Evolutionary conservation across 2,113 vertebrate genomes (phyloP).

Genomic region (Syngnathoides biaculeatus): DNA sequence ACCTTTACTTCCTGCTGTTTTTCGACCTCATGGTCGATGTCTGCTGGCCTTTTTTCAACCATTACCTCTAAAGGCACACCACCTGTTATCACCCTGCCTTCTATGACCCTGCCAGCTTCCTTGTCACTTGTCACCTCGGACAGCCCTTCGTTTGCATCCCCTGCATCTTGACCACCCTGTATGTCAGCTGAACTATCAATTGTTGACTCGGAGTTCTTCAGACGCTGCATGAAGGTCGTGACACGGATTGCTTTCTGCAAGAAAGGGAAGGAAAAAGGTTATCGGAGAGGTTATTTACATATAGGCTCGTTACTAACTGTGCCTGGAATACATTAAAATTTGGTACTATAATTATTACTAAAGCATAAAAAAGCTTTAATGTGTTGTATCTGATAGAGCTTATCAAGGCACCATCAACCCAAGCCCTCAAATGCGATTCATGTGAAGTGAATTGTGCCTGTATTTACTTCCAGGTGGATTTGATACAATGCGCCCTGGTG

Average conservation of each 20-base stretch:
- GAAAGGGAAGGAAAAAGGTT: conserved; percentile 23
- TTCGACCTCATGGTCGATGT: conserved; percentile 38
- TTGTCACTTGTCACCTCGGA: conserved; percentile 52
- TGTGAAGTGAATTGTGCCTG: conserved; percentile 31
- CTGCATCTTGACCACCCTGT: conserved; percentile 43
- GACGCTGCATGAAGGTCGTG: conserved; percentile 83
- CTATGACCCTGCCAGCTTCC: conserved; percentile 50
- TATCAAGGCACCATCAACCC: conserved; percentile 32
- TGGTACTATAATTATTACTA: conserved; percentile 19
- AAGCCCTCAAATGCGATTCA: conserved; percentile 37
- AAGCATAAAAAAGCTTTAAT: conserved; percentile 28
- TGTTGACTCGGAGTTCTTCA: conserved; percentile 72
- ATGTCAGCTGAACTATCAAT: conserved; percentile 54
- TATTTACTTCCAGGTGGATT: conserved; percentile 48
- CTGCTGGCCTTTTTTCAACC: conserved; percentile 57
- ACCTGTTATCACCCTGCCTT: conserved; percentile 59
- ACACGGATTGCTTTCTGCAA: conserved; percentile 83
- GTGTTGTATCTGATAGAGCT: conserved; percentile 37
- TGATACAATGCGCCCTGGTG: conserved; percentile 39
- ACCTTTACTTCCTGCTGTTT: conserved; percentile 30
- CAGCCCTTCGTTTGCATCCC: conserved; percentile 50
- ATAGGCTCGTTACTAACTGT: conserved; percentile 11
- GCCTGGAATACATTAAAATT: conserved; percentile 14
- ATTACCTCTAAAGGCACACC: conserved; percentile 71
- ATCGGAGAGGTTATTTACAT: conserved; percentile 1